A percentile compares a stretch with the other conserved stretches of the same genome.
Conservation (phyloP, 1,140 invertebrate species). For the Heliconius congener region DNA sequence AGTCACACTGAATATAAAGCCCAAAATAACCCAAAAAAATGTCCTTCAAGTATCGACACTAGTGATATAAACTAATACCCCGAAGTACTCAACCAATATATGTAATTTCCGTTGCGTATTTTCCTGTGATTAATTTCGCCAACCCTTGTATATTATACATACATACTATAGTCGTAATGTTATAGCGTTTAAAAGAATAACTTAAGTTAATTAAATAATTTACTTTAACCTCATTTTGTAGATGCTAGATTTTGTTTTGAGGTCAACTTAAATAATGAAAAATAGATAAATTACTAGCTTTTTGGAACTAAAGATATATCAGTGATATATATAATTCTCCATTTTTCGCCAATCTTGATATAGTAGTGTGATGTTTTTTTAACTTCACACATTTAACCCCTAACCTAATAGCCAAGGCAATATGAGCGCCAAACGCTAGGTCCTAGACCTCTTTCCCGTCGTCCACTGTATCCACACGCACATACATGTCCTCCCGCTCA, state of each 20-base stretch:
- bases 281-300: not conserved
- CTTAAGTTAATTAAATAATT: conserved; percentile 34
- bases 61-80: conserved; percentile 12
- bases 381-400: no score
- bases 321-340: not conserved
- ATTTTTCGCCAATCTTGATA: no score
- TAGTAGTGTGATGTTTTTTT: no score
- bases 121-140: conserved; percentile 27
- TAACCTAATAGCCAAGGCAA: no score
- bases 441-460: no score
- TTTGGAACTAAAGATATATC: not conserved
- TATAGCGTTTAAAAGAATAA: conserved; percentile 28
- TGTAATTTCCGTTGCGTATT: conserved; percentile 44
- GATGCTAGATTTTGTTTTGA: not conserved
- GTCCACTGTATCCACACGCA: no score
- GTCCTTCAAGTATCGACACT: not conserved
- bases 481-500: no score
- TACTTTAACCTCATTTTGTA: conserved; percentile 14
- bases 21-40: not conserved
- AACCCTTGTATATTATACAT: conserved; percentile 30
- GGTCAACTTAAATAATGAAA: conserved; percentile 14
- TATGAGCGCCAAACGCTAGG: no score
- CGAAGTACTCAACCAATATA: conserved; percentile 40
- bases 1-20: not conserved
- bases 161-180: not conserved